phyloP scores from a whole-genome alignment of 2,797 vertebrate genomes.

The Anniella stebbinsi region DNA sequence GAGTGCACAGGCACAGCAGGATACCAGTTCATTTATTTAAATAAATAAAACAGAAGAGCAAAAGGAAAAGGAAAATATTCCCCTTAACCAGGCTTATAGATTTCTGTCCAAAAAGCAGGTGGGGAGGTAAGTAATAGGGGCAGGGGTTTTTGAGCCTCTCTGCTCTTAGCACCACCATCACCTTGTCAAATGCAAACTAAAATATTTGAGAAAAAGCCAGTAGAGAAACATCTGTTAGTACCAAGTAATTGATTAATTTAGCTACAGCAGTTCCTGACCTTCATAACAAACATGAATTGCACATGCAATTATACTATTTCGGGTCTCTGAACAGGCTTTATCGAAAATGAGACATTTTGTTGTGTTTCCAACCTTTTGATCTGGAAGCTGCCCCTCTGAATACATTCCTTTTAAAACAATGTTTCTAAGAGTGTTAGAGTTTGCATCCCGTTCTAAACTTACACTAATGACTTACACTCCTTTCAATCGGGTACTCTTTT shows the following conservation, averaged over 20 bases:
- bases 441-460: not conserved
- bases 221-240: conserved; percentile 51
- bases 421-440: not conserved
- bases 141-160: conserved; percentile 7
- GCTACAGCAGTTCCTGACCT: conserved; percentile 40
- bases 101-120: not conserved
- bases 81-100: not conserved
- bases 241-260: conserved; percentile 52
- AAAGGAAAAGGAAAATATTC: not conserved
- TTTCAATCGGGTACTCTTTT: not conserved
- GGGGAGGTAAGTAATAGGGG: conserved; percentile 10
- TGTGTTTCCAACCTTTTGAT: not conserved
- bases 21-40: not conserved
- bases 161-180: accelerated
- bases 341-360: conserved; percentile 37
- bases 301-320: not conserved
- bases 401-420: conserved; percentile 31
- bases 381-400: conserved; percentile 13
- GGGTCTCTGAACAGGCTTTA: conserved; percentile 18
- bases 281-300: not conserved
- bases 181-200: conserved; percentile 37
- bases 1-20: no score
- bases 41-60: not conserved
- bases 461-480: not conserved
- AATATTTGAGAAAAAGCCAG: conserved; percentile 43